Percentiles rank a stretch among this genome's conserved stretches.
phyloP scores from a whole-genome alignment of 2,797 vertebrate genomes.

The Ptychadena robeensis region DNA sequence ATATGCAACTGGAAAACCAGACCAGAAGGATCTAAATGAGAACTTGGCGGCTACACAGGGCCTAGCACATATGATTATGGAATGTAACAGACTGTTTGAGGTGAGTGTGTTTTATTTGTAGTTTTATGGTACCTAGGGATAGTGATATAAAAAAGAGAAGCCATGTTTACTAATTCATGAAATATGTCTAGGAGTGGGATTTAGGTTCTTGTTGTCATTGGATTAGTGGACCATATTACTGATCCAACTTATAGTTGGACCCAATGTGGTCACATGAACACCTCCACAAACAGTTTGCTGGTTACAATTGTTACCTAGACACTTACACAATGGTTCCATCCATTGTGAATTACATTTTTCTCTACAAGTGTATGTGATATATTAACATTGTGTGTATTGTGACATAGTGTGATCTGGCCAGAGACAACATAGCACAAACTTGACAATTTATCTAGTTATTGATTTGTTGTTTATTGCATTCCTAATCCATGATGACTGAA shows the following conservation, averaged over 20 bases:
- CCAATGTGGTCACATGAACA: background rate
- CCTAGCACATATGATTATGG: conserved; percentile 95
- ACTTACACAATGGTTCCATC: background rate
- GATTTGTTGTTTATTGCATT: background rate
- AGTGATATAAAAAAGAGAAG: background rate
- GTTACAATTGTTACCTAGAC: background rate
- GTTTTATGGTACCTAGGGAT: too few species aligned
- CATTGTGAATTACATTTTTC: too few species aligned
- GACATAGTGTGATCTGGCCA: too few species aligned
- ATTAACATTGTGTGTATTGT: background rate
- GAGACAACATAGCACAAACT: background rate
- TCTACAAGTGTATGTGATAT: too few species aligned
- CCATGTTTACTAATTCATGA: too few species aligned
- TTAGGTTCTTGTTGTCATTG: background rate
- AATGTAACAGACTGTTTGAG: conserved; percentile 95
- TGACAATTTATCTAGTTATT: background rate
- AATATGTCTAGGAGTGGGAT: background rate
- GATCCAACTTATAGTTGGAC: background rate
- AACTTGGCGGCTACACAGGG: conserved; percentile 95
- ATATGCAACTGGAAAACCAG: conserved; percentile 93
- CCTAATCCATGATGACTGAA: background rate
- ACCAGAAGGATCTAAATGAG: conserved; percentile 98
- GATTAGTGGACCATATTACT: background rate
- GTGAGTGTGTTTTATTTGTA: conserved; percentile 70
- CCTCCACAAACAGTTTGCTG: background rate